Evolutionary conservation across 1,140 invertebrate species (phyloP).

Genomic region (Rhynchophorus ferrugineus): DNA sequence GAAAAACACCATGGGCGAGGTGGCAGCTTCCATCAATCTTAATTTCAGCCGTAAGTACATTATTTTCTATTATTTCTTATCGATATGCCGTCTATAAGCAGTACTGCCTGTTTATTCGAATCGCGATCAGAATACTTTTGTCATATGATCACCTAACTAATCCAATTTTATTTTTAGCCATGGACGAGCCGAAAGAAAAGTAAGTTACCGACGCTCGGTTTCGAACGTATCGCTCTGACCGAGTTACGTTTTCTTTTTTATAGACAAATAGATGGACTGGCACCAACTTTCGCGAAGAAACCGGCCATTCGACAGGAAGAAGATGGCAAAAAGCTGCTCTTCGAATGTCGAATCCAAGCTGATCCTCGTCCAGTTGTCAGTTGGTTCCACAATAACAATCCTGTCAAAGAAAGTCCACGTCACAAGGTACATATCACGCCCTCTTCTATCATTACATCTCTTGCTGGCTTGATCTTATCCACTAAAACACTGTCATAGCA

Average conservation of each 20-base stretch:
- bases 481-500: not conserved
- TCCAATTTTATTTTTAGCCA: slow-evolving; percentile 53
- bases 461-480: too few species aligned
- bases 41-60: slow-evolving; percentile 93
- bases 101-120: not conserved
- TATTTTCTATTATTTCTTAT: not conserved
- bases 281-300: slow-evolving; percentile 96
- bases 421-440: slow-evolving; percentile 65
- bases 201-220: slow-evolving; percentile 46
- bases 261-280: slow-evolving; percentile 94
- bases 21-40: slow-evolving; percentile 95
- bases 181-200: slow-evolving; percentile 77
- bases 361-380: slow-evolving; percentile 84
- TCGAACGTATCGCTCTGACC: not conserved
- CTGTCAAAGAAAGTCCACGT: slow-evolving; percentile 67
- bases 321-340: slow-evolving; percentile 89
- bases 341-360: slow-evolving; percentile 92
- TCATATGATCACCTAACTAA: slow-evolving; percentile 5
- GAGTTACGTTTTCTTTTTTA: slow-evolving; percentile 23
- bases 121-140: not conserved
- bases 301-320: slow-evolving; percentile 94
- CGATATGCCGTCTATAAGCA: not conserved
- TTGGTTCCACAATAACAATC: slow-evolving; percentile 83
- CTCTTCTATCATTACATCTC: too few species aligned
- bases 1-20: slow-evolving; percentile 96